These are phyloP conservation scores for Talpa occidentalis DNA, from an alignment of 2,113 vertebrate species.

Conservation along the genomic window DNA sequence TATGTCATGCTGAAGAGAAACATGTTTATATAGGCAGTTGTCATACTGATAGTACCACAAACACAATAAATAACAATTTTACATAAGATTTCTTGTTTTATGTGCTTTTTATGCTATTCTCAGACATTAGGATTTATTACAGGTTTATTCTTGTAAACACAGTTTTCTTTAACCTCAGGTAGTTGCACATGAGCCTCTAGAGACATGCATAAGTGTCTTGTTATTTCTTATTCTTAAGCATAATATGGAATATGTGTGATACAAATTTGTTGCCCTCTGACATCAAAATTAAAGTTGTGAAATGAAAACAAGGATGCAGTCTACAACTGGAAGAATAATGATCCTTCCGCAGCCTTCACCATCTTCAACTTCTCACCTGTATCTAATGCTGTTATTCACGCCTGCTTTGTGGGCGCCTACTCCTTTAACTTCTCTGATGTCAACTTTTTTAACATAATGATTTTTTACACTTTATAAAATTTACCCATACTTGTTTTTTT, in stretches of 20 bases:
- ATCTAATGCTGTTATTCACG: not conserved
- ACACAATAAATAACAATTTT: not conserved
- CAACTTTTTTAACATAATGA: slow-evolving; percentile 9
- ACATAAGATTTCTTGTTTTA: slow-evolving; percentile 1
- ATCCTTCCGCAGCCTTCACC: not conserved
- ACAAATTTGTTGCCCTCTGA: not conserved
- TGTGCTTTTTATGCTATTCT: slow-evolving; percentile 20
- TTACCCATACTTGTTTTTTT: not conserved
- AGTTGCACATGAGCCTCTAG: not conserved
- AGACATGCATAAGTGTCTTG: not conserved
- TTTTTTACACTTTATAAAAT: slow-evolving; percentile 49
- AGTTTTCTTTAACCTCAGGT: slow-evolving; percentile 12
- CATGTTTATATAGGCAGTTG: not conserved
- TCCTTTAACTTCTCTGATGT: not conserved
- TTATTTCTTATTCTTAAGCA: slow-evolving; percentile 29
- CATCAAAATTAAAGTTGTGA: slow-evolving; percentile 50
- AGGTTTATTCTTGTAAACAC: slow-evolving; percentile 55
- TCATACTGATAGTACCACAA: slow-evolving; percentile 30
- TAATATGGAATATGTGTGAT: not conserved
- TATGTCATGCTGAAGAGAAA: slow-evolving; percentile 26
- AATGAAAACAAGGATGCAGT: slow-evolving; percentile 21
- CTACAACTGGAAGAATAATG: slow-evolving; percentile 11
- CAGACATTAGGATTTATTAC: slow-evolving; percentile 20
- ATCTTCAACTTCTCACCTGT: not conserved
- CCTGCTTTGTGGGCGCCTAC: not conserved